Percentiles rank a stretch among this genome's conserved stretches.
Conservation (phyloP, 1,140 invertebrate species). For the Cydia splendana region DNA sequence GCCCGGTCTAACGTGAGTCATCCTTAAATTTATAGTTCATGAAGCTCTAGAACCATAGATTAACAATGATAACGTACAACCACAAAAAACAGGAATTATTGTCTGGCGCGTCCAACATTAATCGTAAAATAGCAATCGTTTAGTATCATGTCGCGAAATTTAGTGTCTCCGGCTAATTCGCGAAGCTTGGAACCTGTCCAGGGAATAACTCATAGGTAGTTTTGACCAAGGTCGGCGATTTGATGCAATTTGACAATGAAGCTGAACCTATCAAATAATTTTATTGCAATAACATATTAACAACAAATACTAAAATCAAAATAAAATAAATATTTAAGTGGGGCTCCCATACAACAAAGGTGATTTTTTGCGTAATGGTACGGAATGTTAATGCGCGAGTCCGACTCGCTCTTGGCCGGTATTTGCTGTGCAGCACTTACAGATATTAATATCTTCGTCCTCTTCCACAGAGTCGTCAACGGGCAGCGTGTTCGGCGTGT, state of each 20-base stretch:
- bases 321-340: too few species aligned
- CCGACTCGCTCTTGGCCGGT: too few species aligned
- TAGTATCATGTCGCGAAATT: slow-evolving; percentile 19
- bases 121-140: slow-evolving; percentile 26
- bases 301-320: too few species aligned
- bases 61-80: not conserved
- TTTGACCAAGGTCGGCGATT: slow-evolving; percentile 4
- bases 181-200: not conserved
- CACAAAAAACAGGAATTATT: not conserved
- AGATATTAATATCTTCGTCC: too few species aligned
- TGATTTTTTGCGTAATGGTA: too few species aligned
- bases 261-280: not conserved
- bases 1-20: too few species aligned
- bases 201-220: slow-evolving; percentile 22
- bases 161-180: slow-evolving; percentile 19
- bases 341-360: too few species aligned
- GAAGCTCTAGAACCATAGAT: not conserved
- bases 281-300: too few species aligned
- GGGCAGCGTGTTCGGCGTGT: slow-evolving; percentile 90
- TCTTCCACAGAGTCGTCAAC: slow-evolving; percentile 70
- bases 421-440: too few species aligned
- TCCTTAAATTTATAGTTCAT: too few species aligned
- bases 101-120: not conserved
- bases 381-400: too few species aligned
- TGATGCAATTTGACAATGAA: slow-evolving; percentile 7